A percentile compares a stretch with the other conserved stretches of the same genome.
phyloP scores from a whole-genome alignment of 2,797 vertebrate genomes.

The Schizopygopsis pylzovi region DNA sequence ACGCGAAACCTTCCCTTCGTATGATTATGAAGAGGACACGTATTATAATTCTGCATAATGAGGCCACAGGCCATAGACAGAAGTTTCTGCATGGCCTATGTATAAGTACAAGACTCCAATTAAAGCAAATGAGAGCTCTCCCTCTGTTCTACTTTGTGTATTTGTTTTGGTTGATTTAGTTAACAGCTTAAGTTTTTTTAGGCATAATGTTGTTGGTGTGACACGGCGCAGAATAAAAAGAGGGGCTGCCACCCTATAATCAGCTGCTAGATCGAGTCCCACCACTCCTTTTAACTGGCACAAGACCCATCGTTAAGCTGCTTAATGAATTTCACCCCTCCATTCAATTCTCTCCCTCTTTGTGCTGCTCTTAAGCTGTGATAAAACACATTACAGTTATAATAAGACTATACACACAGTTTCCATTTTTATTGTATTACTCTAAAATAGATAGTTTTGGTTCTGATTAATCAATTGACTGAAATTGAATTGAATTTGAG shows the following conservation, averaged over 20 bases:
- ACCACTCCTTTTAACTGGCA: constrained; percentile 55
- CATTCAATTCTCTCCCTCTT: constrained; percentile 30
- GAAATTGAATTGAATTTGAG: neutral
- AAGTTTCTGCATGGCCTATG: constrained; percentile 4
- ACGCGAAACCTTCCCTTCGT: constrained; percentile 37
- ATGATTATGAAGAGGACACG: constrained; percentile 41
- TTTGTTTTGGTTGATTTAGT: constrained; percentile 55
- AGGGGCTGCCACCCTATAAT: constrained; percentile 52
- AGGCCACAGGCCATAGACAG: constrained; percentile 15
- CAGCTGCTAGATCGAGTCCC: constrained; percentile 50
- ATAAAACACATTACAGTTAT: constrained; percentile 47
- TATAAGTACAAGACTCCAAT: constrained; percentile 9
- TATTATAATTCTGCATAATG: constrained; percentile 43
- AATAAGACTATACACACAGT: constrained; percentile 5
- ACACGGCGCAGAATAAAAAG: constrained; percentile 50
- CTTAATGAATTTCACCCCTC: constrained; percentile 56
- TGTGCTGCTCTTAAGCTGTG: constrained; percentile 17
- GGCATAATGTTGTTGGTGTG: constrained; percentile 45
- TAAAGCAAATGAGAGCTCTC: constrained; percentile 36
- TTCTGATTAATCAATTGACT: neutral
- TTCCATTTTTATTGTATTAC: constrained; percentile 13
- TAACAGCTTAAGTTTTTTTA: constrained; percentile 53
- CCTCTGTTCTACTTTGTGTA: constrained; percentile 53
- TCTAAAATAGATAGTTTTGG: constrained; percentile 1
- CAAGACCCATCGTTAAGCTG: constrained; percentile 57